Evolutionary conservation across 2,797 vertebrate genomes (phyloP).

Genomic region (Heteromormyrus szaboi): DNA sequence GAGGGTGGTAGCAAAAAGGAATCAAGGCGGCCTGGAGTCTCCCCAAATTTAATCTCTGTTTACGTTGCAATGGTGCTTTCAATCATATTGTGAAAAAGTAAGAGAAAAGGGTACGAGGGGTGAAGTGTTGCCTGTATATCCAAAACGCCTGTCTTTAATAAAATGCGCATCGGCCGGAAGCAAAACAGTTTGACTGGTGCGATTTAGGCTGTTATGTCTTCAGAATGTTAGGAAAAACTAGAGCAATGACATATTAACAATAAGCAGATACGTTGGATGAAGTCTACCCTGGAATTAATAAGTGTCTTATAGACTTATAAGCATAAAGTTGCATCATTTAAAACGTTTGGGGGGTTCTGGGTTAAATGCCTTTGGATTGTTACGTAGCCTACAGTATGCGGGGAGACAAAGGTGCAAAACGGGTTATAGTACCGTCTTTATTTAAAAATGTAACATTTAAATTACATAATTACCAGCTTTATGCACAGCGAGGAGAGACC

Average conservation of each 20-base stretch:
- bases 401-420: slow-evolving; percentile 9
- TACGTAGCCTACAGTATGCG: background rate
- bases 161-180: background rate
- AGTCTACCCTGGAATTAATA: background rate
- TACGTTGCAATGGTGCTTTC: background rate
- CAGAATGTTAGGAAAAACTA: background rate
- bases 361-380: background rate
- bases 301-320: background rate
- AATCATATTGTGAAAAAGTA: background rate
- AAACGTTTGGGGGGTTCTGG: background rate
- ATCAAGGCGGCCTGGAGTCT: background rate
- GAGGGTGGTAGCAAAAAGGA: background rate
- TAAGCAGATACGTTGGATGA: background rate
- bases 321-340: background rate
- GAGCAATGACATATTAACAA: background rate
- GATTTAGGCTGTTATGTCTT: background rate
- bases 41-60: background rate
- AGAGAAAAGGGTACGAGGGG: background rate
- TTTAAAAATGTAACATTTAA: slow-evolving; percentile 51
- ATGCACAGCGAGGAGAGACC: background rate
- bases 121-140: background rate
- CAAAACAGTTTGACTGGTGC: background rate
- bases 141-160: background rate
- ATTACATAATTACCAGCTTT: slow-evolving; percentile 46
- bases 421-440: slow-evolving; percentile 27